Conservation (phyloP, 2,113 vertebrate species). For the Erythrolamprus reginae region DNA sequence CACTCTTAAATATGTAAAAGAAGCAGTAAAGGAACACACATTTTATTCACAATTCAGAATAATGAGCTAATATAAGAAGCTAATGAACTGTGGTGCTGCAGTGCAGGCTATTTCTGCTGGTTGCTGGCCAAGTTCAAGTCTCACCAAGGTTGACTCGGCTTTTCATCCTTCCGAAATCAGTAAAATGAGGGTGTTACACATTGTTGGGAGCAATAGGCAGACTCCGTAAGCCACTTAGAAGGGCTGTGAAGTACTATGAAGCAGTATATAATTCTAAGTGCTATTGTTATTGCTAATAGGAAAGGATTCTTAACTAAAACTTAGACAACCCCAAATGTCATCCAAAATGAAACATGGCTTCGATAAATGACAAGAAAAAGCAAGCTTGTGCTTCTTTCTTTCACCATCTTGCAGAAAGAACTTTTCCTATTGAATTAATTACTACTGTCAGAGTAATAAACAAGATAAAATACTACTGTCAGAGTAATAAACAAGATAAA, state of each 20-base stretch:
- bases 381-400: not conserved
- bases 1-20: not conserved
- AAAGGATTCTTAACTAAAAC: not conserved
- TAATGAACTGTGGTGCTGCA: not conserved
- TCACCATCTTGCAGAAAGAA: not conserved
- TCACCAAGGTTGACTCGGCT: too few species aligned
- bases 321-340: not conserved
- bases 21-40: not conserved
- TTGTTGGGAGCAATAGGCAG: too few species aligned
- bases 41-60: not conserved
- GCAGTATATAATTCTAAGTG: too few species aligned
- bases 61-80: not conserved
- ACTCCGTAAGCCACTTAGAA: too few species aligned
- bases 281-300: too few species aligned
- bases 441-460: not conserved
- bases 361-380: not conserved
- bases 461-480: not conserved
- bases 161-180: too few species aligned
- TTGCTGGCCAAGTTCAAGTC: too few species aligned
- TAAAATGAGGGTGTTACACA: too few species aligned
- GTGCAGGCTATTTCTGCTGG: too few species aligned
- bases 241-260: too few species aligned
- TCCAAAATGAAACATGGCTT: not conserved
- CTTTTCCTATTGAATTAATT: not conserved
- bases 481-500: not conserved